phyloP scores from a whole-genome alignment of 2,888 invertebrate species.

The Octodonta nipae region DNA sequence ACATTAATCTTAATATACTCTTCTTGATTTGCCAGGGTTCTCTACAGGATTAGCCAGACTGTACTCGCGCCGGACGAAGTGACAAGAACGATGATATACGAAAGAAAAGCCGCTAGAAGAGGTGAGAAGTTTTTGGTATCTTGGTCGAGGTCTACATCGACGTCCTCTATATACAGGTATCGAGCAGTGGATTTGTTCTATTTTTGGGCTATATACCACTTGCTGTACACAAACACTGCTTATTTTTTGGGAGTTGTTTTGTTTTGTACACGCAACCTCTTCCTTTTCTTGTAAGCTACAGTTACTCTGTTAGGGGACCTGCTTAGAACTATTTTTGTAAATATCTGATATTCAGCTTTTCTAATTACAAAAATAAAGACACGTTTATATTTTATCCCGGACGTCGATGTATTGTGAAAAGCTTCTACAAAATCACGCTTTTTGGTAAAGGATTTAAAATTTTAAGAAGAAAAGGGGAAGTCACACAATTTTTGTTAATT shows the following conservation, averaged over 20 bases:
- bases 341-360: neutral
- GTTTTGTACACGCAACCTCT: no score
- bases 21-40: constrained; percentile 41
- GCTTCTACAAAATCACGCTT: no score
- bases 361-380: neutral
- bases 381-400: neutral
- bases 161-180: constrained; percentile 47
- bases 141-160: constrained; percentile 48
- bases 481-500: no score
- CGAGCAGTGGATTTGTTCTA: constrained; percentile 12
- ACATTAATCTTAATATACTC: neutral
- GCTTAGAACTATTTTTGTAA: neutral
- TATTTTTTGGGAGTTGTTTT: no score
- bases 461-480: no score
- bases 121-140: constrained; percentile 50
- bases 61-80: constrained; percentile 63
- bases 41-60: constrained; percentile 54
- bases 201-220: no score
- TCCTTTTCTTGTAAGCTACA: no score
- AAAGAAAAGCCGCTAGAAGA: constrained; percentile 42
- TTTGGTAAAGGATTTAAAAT: no score
- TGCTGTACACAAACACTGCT: neutral
- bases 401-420: neutral
- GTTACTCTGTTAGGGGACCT: no score
- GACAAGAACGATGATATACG: constrained; percentile 52